Base-by-base conservation (phyloP, 2,888 invertebrate genomes). In the Dilophus febrilis region DNA sequence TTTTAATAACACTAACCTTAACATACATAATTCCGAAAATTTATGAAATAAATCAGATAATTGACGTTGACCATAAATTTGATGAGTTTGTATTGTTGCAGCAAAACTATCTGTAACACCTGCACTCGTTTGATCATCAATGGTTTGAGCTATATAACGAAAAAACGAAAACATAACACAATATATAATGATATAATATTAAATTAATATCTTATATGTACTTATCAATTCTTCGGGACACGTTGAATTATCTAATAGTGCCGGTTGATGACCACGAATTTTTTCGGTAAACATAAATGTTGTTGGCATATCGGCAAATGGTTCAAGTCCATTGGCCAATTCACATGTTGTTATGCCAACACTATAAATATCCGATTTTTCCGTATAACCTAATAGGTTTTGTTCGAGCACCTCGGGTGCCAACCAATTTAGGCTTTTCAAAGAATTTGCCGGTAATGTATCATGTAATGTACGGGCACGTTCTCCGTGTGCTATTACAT, bases 251-350 rank as follows among this genome's bases (percentile, higher is more conserved):
- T 86, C 86, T 22, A 85, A 62, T 41, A 86, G 61, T 43, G 77
- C 78, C 6, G 87, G 84, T 1, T 77, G 69, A 49, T 70, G 72
- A 1, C 90, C 90, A 40, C 84, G 70, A 26, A 61, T 51, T 26
- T 92, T 92, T 64, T 91, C 90, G 4, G 85, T 80, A 48, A 90
- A 68, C 88, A 92, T 90, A 51, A 90, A 69, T 2, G 91, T 86
- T n/a, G 77, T 77, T 6, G 83, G 73, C 53, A 86, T 78, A 49
- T 84, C 86, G 1, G 76, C 72, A 62, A 86, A 92, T 0, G 91
- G 91, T 47, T 85, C 83, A 27, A 80, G 72, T 0, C 92, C 91
- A 62, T 92, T 92, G 32, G 82, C 87, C 42, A 88, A 62, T 62
- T 90, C 90, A 58, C 90, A 91, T 35, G 80, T 72, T 4, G 85